These are phyloP conservation scores for Cheilinus undulatus DNA, from an alignment of 2,113 vertebrate species.

Conservation along the genomic window DNA sequence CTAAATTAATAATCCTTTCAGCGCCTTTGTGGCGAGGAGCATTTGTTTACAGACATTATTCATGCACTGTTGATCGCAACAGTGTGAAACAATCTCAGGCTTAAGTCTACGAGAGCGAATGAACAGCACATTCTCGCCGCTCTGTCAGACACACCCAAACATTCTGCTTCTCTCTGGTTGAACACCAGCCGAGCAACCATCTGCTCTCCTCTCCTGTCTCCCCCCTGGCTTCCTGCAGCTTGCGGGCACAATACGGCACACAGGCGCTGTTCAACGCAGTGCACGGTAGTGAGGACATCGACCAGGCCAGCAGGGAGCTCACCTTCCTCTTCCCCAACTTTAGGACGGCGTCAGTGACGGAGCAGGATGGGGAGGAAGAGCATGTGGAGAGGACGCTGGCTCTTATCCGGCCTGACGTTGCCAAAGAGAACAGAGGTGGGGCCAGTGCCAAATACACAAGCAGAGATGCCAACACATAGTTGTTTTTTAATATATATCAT, in stretches of 20 bases:
- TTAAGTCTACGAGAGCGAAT: constrained; percentile 49
- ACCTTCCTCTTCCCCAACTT: constrained; percentile 89
- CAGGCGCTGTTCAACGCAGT: constrained; percentile 87
- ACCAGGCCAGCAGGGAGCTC: constrained; percentile 86
- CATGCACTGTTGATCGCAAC: constrained; percentile 35
- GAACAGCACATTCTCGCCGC: constrained; percentile 61
- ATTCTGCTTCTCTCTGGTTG: constrained; percentile 69
- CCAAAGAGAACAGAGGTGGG: constrained; percentile 83
- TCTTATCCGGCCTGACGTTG: constrained; percentile 81
- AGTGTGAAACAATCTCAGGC: constrained; percentile 40
- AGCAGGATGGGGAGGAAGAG: constrained; percentile 72
- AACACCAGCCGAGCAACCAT: constrained; percentile 81
- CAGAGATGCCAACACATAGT: constrained; percentile 23
- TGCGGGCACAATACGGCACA: constrained; percentile 89
- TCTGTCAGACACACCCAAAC: constrained; percentile 76
- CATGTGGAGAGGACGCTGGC: constrained; percentile 84
- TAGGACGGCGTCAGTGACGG: constrained; percentile 61
- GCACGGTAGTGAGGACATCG: constrained; percentile 85
- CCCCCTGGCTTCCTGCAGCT: constrained; percentile 77
- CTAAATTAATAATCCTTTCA: background rate
- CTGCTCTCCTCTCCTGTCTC: constrained; percentile 74
- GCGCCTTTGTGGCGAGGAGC: background rate
- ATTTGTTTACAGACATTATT: constrained; percentile 22
- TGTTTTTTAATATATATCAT: constrained; percentile 7
- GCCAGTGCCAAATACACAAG: constrained; percentile 71